Percentiles rank a stretch among this genome's conserved stretches.
phyloP scores from a whole-genome alignment of 2,113 vertebrate genomes.

The Zosterops japonicus region DNA sequence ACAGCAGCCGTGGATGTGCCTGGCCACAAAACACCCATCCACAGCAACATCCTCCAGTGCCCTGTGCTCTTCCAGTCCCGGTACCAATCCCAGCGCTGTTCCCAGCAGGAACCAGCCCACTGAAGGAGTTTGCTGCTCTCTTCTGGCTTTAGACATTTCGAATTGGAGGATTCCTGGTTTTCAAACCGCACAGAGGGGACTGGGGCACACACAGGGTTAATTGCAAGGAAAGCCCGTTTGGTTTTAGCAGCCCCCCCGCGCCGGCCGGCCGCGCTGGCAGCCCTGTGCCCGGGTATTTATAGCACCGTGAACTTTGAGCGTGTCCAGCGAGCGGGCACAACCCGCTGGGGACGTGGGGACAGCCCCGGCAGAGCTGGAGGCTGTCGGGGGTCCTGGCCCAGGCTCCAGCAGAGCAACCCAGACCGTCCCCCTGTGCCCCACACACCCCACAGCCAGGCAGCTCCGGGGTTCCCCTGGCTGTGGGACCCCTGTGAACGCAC shows the following conservation, averaged over 20 bases:
- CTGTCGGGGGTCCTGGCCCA: background rate
- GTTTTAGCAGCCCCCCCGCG: background rate
- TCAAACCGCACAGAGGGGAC: accelerated
- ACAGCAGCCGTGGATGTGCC: background rate
- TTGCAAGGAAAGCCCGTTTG: background rate
- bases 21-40: background rate
- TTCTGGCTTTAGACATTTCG: background rate
- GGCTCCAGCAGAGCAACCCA: background rate
- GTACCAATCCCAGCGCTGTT: background rate
- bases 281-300: constrained; percentile 39
- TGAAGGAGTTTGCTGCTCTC: constrained; percentile 41
- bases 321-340: background rate
- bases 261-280: background rate
- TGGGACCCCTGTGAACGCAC: accelerated
- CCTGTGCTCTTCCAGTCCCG: accelerated
- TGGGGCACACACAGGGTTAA: constrained; percentile 3
- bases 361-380: background rate
- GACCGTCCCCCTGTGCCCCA: accelerated
- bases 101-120: background rate
- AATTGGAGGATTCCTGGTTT: background rate
- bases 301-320: constrained; percentile 62
- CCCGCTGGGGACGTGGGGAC: background rate
- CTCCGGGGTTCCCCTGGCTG: background rate
- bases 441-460: accelerated
- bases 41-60: accelerated